Base-by-base conservation (phyloP, 2,888 invertebrate species). In the Hydriomena furcata region DNA sequence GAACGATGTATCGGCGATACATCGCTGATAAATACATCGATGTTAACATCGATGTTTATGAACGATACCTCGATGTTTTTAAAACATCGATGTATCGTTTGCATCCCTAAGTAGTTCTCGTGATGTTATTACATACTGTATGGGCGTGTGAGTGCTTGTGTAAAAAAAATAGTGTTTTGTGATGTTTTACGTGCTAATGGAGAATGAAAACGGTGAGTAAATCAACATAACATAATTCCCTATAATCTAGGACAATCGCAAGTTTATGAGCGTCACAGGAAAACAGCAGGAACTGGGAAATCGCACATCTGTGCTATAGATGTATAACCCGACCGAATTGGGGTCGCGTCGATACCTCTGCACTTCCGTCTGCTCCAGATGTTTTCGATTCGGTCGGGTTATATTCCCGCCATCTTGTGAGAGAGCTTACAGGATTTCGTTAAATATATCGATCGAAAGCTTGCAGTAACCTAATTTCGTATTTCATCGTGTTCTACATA, bases 121-220 rank as follows among this genome's bases (percentile, higher is more conserved):
- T 89, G 86, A 88, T 89, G 86, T 88, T 87, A 82, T 83, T 86
- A 79, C 85, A 80, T 80, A 80, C 76, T 66, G 83, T 82, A 83
- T 81, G 89, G 90, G 91, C 89, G 91, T 90, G 86, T 86, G 82
- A 87, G 88, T 89, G 89, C 84, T 86, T 84, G 89, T 87, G 87
- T 79, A 79, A 82, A 86, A 80, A 82, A 78, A 72, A 73, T 66
- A 74, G 87, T 89, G 88, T 86, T 87, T 88, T 84, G 88, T 89
- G 88, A 78, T 85, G 79, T 79, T 82, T 71, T 76, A 80, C 73
- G 76, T 68, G 70, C 75, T 75, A 77, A 84, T 79, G 79, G 76
- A 82, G 76, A 67, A 72, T 60, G 68, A 74, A 82, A 86, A 82
- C 79, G 82, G 89, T 90, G 62, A 87, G 90, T 82, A 67, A 52